Base-by-base conservation (phyloP, 1,140 invertebrate genomes). In the Sycophila sp. region DNA sequence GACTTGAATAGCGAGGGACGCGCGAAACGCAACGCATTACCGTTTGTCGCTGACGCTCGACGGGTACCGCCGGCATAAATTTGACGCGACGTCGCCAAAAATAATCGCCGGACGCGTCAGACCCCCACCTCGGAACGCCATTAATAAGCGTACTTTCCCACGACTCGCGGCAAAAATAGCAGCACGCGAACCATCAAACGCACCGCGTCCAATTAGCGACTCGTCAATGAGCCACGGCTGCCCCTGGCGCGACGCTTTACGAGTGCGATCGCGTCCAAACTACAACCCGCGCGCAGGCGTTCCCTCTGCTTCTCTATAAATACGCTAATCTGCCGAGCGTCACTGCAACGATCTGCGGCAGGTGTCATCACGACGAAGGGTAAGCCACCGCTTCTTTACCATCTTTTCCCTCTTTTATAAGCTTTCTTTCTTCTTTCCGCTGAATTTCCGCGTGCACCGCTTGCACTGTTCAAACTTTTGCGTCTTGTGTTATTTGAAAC, bases 111-210 rank as follows among this genome's bases (percentile, higher is more conserved):
- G 10, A 10, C 32, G 19, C 19, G n/a, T 36, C 15, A 5, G 17
- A 30, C 26, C n/a, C n/a, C n/a, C n/a, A 47, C 6, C 49, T 30
- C 0, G 40, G 32, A 58, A 58, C 34, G 8, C 55, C 28, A 38
- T 58, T 58, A 19, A 58, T 58, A 58, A 58, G 15, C 30, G 34
- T n/a, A 58, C 40, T 62, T 62, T 62, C 59, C 26, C 59, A 62
- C 59, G 40, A 38, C 19, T 8, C 8, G 34, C 22, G 6, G 36
- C 19, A 62, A 30, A 62, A 13, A 62, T 62, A 45, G 34, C 28
- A 62, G 7, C 26, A 26, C 38, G 42, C 38, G 24, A 47, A 8
- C 28, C 2, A 17, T 38, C 32, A 58, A 42, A 42, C 59, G 24
- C 45, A 45, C 40, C 42, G 40, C 28, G 11, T 45, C 60, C 40